Conservation (phyloP, 2,888 invertebrate genomes). For the Zootermopsis nevadensis region DNA sequence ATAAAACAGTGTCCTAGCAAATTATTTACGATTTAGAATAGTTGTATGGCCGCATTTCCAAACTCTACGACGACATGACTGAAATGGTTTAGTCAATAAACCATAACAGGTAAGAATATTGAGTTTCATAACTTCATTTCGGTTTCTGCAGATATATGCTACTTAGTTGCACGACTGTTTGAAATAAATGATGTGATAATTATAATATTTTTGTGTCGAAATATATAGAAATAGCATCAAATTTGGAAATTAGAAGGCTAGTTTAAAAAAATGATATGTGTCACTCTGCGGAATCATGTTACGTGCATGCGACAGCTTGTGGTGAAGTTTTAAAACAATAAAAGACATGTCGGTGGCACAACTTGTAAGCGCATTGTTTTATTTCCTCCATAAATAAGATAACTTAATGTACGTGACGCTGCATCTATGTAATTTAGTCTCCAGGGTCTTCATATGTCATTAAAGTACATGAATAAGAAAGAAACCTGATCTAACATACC, state of each 20-base stretch:
- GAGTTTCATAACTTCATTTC: background rate
- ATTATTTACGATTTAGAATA: background rate
- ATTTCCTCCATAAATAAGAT: constrained; percentile 37
- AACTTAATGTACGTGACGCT: background rate
- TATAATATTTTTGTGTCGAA: background rate
- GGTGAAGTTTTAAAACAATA: constrained; percentile 6
- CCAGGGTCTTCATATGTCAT: constrained; percentile 13
- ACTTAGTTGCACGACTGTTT: background rate
- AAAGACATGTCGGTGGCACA: background rate
- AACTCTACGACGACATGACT: background rate
- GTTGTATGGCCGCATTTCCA: background rate
- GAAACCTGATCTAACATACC: constrained; percentile 12
- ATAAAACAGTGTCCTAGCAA: background rate
- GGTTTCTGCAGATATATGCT: no score
- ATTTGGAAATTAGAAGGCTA: background rate
- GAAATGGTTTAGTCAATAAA: background rate
- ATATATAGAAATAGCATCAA: background rate
- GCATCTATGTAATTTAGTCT: constrained; percentile 12
- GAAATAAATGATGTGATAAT: background rate
- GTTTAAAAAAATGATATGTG: background rate
- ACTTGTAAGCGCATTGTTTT: constrained; percentile 32
- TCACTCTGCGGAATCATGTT: background rate
- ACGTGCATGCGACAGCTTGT: background rate
- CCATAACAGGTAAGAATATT: background rate
- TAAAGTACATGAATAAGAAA: constrained; percentile 19